Evolutionary conservation across 2,797 vertebrate genomes (phyloP), one percentile per base, ranked within the genome.

Genomic region (Xerus rutilus): DNA sequence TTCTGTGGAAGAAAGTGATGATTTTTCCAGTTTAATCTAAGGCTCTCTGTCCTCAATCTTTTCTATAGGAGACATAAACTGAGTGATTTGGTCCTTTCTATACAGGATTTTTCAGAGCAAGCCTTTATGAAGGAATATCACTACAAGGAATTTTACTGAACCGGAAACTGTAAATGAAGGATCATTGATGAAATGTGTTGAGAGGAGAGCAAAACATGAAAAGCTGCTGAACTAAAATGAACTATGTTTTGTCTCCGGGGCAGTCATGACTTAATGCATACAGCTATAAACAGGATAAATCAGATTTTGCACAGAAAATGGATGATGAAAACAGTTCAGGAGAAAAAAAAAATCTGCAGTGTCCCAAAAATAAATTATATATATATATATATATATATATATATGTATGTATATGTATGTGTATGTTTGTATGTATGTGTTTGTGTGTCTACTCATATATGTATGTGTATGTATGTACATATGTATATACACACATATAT

Each of bases 201-300:
- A 92, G 83, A 97, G 32, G 86, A 86, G 81, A 89, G 23, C 35
- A 86, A 89, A 97, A 89, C 89, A 0, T 2, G 9, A 93, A 87
- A 74, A n/a, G 23, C 65, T n/a, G 1, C 28, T 85, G 81, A 47
- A 79, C 35, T 65, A 9, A 94, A 79, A 78, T 52, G 96, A 97
- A 73, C 78, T 97, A 91, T 62, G 54, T 52, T 98, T 93, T 79
- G 86, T 96, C 91, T 84, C 69, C 3, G 45, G 74, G 92, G 86
- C 74, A 79, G 67, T 59, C 81, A 89, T 92, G 96, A 94, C 93
- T 4, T 25, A 59, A 8, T 79, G 86, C 91, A 96, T 57, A 10
- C 0, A 73, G 70, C 8, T 59, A 62, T 85, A 70, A 81, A 54
- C 62, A 96, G 88, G 67, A 84, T 78, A 96, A 96, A 43, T 13